Evolutionary conservation across 1,140 invertebrate genomes (phyloP).

Genomic region (Magallana angulata): DNA sequence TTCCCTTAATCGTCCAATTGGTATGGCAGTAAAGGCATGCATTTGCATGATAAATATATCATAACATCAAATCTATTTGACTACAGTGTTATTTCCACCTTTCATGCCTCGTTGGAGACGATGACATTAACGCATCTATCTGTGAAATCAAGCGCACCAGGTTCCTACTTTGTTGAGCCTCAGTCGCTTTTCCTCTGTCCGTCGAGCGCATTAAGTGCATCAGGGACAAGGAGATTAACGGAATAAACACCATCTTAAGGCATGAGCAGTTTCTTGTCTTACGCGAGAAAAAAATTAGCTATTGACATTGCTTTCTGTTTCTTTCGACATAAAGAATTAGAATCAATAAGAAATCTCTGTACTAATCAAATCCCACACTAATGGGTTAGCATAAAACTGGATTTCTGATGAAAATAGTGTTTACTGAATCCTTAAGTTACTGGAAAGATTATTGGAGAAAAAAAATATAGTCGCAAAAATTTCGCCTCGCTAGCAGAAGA

Average conservation of each 20-base stretch:
- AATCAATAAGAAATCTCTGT: not conserved
- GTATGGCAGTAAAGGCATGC: not conserved
- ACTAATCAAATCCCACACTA: not conserved
- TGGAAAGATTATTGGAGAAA: too few relatives aligned
- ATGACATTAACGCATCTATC: constrained; percentile 20
- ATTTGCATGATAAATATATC: constrained; percentile 28
- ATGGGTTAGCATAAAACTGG: not conserved
- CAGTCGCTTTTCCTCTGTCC: not conserved
- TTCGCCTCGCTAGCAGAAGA: too few relatives aligned
- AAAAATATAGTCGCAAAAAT: too few relatives aligned
- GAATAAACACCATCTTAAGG: not conserved
- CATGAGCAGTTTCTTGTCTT: not conserved
- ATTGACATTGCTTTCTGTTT: not conserved
- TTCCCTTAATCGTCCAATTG: not conserved
- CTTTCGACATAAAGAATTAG: not conserved
- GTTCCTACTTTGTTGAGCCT: not conserved
- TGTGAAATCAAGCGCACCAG: not conserved
- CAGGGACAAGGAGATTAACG: not conserved
- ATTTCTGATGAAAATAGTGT: too few relatives aligned
- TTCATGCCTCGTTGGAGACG: not conserved
- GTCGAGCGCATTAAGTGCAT: not conserved
- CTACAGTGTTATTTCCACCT: not conserved
- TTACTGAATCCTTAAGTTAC: too few relatives aligned
- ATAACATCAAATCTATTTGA: not conserved
- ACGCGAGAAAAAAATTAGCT: not conserved